Evolutionary conservation across 2,113 vertebrate species (phyloP).

Genomic region (Philantomba maxwellii): DNA sequence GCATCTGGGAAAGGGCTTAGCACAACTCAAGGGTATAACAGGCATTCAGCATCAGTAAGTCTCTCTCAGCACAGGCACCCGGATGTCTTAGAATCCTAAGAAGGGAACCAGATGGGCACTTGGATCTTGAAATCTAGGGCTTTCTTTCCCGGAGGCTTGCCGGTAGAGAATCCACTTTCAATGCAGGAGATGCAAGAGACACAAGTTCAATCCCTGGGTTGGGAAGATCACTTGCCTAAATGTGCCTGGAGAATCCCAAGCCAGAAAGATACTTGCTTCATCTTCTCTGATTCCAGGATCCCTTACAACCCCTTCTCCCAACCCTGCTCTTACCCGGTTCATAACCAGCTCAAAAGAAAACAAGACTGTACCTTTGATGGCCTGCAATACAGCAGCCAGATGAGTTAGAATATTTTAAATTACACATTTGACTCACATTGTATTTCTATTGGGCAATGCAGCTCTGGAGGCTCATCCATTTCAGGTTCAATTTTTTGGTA

Average conservation of each 20-base stretch:
- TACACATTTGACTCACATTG: not conserved
- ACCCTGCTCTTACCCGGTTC: not conserved
- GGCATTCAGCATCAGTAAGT: too few species aligned
- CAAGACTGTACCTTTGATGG: not conserved
- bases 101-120: too few species aligned
- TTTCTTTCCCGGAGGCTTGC: not conserved
- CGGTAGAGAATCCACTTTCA: not conserved
- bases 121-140: too few species aligned
- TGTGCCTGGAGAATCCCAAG: not conserved
- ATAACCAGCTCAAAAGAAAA: not conserved
- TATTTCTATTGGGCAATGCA: not conserved
- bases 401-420: not conserved
- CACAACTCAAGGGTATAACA: too few species aligned
- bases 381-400: not conserved
- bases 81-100: too few species aligned
- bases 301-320: not conserved
- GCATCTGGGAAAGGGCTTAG: too few species aligned
- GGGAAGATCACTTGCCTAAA: not conserved
- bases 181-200: not conserved
- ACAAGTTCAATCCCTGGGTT: not conserved
- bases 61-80: too few species aligned
- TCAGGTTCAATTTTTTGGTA: not conserved
- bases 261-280: not conserved
- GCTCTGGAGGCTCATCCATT: not conserved
- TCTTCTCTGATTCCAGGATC: not conserved